Percentiles rank a stretch among this genome's conserved stretches.
phyloP scores from a whole-genome alignment of 1,140 invertebrate genomes.

The Lanistes nyassanus region DNA sequence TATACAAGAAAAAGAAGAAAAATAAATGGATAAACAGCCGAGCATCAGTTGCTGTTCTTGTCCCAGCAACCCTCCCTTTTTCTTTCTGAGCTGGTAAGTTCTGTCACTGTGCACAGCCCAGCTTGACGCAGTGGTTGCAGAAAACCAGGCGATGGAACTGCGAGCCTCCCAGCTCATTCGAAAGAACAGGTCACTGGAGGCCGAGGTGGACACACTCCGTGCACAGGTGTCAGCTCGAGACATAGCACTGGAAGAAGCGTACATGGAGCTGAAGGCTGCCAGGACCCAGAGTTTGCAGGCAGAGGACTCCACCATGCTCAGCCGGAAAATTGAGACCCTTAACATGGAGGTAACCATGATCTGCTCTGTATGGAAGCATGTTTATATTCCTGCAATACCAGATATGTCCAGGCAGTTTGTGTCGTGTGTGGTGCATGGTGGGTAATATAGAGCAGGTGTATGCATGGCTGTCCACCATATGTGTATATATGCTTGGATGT shows the following conservation, averaged over 20 bases:
- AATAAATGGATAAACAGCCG: background rate
- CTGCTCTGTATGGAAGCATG: background rate
- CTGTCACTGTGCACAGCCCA: constrained; percentile 33
- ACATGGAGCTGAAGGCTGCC: constrained; percentile 41
- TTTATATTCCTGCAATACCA: background rate
- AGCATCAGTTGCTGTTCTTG: background rate
- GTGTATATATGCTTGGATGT: background rate
- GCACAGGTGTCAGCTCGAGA: constrained; percentile 57
- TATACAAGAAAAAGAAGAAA: too few relatives aligned
- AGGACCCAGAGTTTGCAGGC: constrained; percentile 27
- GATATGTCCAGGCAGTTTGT: background rate
- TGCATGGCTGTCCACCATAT: background rate
- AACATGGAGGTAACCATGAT: constrained; percentile 42
- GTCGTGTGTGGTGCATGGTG: background rate
- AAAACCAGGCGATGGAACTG: constrained; percentile 44
- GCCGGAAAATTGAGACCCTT: constrained; percentile 52
- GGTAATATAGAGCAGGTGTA: background rate
- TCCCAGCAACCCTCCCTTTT: background rate
- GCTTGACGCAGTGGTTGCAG: constrained; percentile 34
- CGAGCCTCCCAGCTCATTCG: constrained; percentile 74
- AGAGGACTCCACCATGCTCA: constrained; percentile 38
- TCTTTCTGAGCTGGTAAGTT: background rate
- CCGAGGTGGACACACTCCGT: constrained; percentile 61
- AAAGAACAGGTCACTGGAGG: constrained; percentile 83
- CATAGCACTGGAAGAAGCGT: constrained; percentile 47